Base-by-base conservation (phyloP, 2,113 vertebrate species). In the Trematocara variabile region DNA sequence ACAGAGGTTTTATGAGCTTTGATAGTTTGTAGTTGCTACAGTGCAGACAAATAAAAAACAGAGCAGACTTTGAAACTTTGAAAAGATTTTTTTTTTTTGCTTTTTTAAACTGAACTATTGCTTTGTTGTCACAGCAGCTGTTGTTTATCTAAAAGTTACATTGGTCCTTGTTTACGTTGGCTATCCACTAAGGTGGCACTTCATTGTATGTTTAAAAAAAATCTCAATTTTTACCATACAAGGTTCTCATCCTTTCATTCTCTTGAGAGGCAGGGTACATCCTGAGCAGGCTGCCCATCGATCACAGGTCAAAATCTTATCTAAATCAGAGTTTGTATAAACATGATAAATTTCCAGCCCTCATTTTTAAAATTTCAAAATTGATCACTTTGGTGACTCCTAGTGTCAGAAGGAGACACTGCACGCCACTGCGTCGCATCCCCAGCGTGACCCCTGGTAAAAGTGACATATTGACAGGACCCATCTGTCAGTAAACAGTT, bases 401-500 rank as follows among this genome's bases (percentile, higher is more conserved):
- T 75, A 48, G 44, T 75, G 44, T 75, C 41, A 75, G 68, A 75
- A 48, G 11, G 41, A 75, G 44, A 48, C 44, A 30, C 44, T 75
- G 22, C 68, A 48, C 0, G 8, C 13, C 68, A 44, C 22, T 11
- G 70, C 2, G 1, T 48, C 4, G 1, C 14, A 75, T 50, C 22
- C 70, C 44, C 44, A 75, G 14, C 25, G 1, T 30, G 41, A 75
- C 14, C 70, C 44, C 70, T 75, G 44, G 44, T 48, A 75, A 50
- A 50, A 50, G 70, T 16, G 14, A 75, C 9, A 12, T 75, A 50
- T 30, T 48, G 41, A 48, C 44, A 48, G 20, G 20, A 70, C 8
- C 39, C 39, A 44, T 70, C 58, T 34, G 33, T 58, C 55, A 77
- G 39, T n/a, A 28, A 56, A 33, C 16, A 16, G 7, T 22, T 13